phyloP scores from a whole-genome alignment of 2,797 vertebrate genomes.

The Amazonetta brasiliensis region DNA sequence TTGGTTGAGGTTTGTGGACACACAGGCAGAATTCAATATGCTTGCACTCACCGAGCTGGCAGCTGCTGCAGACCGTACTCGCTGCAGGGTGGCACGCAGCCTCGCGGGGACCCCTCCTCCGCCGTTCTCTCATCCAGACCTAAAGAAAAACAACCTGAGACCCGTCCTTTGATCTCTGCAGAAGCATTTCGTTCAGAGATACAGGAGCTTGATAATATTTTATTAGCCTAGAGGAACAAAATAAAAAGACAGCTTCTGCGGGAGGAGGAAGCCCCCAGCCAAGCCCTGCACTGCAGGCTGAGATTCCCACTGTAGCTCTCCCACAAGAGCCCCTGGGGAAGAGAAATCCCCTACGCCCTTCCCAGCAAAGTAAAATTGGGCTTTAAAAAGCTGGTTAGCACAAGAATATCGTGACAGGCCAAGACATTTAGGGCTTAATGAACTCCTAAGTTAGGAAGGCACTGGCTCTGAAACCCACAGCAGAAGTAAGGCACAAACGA shows the following conservation, averaged over 20 bases:
- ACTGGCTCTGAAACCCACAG: neutral
- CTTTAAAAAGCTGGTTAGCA: neutral
- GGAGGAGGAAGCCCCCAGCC: neutral
- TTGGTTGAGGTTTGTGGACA: neutral
- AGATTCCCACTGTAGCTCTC: neutral
- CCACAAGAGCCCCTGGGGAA: neutral
- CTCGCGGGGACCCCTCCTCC: neutral
- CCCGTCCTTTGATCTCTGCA: neutral
- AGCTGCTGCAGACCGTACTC: neutral
- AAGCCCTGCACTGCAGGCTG: neutral
- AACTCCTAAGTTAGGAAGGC: neutral
- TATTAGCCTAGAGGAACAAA: neutral
- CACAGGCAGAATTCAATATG: neutral
- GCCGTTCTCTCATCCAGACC: neutral
- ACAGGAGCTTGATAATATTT: neutral
- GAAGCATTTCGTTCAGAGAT: neutral
- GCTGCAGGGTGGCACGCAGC: neutral
- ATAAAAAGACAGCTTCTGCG: too few relatives aligned
- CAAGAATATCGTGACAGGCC: neutral
- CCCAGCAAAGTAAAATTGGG: neutral
- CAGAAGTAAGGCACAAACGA: neutral
- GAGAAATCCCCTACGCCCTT: neutral
- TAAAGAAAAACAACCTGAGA: neutral
- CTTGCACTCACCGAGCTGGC: neutral
- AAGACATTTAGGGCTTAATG: neutral